phyloP scores from a whole-genome alignment of 2,888 invertebrate species.

The Chrysotoxum bicinctum region DNA sequence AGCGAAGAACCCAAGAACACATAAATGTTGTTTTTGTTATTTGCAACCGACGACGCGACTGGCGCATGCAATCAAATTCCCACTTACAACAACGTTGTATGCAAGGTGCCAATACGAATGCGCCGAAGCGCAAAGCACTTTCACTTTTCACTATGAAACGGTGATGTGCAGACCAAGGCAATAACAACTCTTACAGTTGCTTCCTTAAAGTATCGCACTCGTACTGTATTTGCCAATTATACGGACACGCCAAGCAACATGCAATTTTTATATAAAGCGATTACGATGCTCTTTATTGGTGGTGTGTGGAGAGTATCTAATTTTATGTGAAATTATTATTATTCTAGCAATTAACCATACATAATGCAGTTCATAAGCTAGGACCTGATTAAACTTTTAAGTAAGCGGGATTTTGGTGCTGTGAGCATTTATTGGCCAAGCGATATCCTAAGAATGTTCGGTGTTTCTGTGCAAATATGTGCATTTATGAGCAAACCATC shows the following conservation, averaged over 20 bases:
- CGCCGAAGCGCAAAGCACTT: slow-evolving; percentile 47
- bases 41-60: not conserved
- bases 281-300: slow-evolving; percentile 33
- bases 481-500: not conserved
- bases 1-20: not conserved
- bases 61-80: slow-evolving; percentile 42
- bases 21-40: slow-evolving; percentile 19
- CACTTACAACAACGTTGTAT: slow-evolving; percentile 16
- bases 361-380: slow-evolving; percentile 42
- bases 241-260: slow-evolving; percentile 53
- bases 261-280: slow-evolving; percentile 51
- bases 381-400: slow-evolving; percentile 23
- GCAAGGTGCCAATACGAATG: slow-evolving; percentile 52
- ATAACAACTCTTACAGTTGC: slow-evolving; percentile 27
- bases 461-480: not conserved
- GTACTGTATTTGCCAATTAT: slow-evolving; percentile 57
- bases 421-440: not conserved
- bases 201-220: slow-evolving; percentile 59
- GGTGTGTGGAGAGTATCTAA: not conserved
- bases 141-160: slow-evolving; percentile 55
- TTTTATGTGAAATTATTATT: slow-evolving; percentile 21
- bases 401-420: not conserved
- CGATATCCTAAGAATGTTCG: not conserved
- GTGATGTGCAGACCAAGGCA: slow-evolving; percentile 37
- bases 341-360: slow-evolving; percentile 53